A percentile compares a stretch with the other conserved stretches of the same genome.
Conservation (phyloP, 1,140 invertebrate species). For the Ostrea edulis region DNA sequence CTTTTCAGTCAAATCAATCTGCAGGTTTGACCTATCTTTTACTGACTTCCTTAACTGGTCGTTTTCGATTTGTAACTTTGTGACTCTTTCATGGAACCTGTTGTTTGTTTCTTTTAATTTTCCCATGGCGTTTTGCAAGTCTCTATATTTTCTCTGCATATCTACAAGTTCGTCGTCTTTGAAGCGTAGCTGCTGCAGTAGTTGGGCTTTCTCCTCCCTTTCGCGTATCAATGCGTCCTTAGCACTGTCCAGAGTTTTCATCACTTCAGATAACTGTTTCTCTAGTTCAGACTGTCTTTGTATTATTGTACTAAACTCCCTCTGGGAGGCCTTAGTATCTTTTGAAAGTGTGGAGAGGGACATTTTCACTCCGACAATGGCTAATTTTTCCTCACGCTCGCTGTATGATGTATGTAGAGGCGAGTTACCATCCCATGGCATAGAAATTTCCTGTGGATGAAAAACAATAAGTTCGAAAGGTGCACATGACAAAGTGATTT, state of each 20-base stretch:
- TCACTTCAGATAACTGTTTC: slow-evolving; percentile 62
- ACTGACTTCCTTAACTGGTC: slow-evolving; percentile 57
- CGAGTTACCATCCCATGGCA: slow-evolving; percentile 31
- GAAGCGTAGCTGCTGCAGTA: slow-evolving; percentile 57
- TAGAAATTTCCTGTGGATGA: slow-evolving; percentile 1
- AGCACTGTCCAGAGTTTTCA: slow-evolving; percentile 63
- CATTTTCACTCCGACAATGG: slow-evolving; percentile 64
- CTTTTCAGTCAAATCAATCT: slow-evolving; percentile 58
- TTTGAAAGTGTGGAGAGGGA: slow-evolving; percentile 59
- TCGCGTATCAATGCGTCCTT: slow-evolving; percentile 64
- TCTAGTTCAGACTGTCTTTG: slow-evolving; percentile 63
- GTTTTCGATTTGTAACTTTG: slow-evolving; percentile 66
- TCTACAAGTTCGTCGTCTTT: slow-evolving; percentile 60
- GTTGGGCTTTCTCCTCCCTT: slow-evolving; percentile 60
- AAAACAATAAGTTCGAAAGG: background rate
- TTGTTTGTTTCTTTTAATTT: slow-evolving; percentile 66
- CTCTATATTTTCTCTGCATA: slow-evolving; percentile 64
- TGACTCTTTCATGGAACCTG: slow-evolving; percentile 63
- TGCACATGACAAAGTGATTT: background rate
- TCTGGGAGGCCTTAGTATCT: slow-evolving; percentile 64
- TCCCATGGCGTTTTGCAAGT: slow-evolving; percentile 65
- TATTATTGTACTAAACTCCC: slow-evolving; percentile 60
- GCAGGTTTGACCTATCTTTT: slow-evolving; percentile 58
- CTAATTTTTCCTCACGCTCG: slow-evolving; percentile 45
- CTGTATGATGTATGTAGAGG: background rate